A percentile compares a stretch with the other conserved stretches of the same genome.
Conservation (phyloP, 1,140 invertebrate genomes). For the Polypedilum vanderplanki region DNA sequence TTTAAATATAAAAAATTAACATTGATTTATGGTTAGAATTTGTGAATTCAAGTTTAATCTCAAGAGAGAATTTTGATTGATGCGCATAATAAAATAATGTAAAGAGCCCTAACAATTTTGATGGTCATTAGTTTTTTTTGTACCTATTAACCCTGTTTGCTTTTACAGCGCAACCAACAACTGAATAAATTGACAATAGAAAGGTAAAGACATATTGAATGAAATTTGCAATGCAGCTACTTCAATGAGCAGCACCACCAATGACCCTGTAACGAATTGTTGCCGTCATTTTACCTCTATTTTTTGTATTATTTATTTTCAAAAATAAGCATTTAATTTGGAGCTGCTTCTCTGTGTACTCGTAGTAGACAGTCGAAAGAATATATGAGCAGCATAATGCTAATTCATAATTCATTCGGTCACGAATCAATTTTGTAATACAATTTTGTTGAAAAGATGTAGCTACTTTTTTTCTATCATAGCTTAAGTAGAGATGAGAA, state of each 20-base stretch:
- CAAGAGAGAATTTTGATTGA: too few relatives aligned
- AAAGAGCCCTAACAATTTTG: neutral
- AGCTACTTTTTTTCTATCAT: neutral
- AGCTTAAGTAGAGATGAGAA: neutral
- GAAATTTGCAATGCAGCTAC: neutral
- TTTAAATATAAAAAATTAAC: too few relatives aligned
- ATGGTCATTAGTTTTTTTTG: neutral
- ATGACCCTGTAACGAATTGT: slow-evolving; percentile 25
- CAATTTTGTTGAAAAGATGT: neutral
- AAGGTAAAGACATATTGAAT: slow-evolving; percentile 14
- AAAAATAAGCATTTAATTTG: neutral
- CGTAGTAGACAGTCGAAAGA: neutral
- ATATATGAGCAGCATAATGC: neutral
- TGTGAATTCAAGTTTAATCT: too few relatives aligned
- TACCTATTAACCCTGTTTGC: slow-evolving; percentile 5
- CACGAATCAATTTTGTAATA: slow-evolving; percentile 19
- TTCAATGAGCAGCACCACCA: neutral
- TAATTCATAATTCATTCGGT: neutral
- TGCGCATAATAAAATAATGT: too few relatives aligned
- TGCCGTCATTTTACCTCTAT: neutral
- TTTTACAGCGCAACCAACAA: neutral
- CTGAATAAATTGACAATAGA: neutral
- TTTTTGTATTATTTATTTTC: too few relatives aligned
- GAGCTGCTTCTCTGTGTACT: neutral
- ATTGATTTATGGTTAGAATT: too few relatives aligned